These are phyloP conservation scores for Phyllostomus discolor DNA, from an alignment of 2,113 vertebrate genomes.

Conservation along the genomic window DNA sequence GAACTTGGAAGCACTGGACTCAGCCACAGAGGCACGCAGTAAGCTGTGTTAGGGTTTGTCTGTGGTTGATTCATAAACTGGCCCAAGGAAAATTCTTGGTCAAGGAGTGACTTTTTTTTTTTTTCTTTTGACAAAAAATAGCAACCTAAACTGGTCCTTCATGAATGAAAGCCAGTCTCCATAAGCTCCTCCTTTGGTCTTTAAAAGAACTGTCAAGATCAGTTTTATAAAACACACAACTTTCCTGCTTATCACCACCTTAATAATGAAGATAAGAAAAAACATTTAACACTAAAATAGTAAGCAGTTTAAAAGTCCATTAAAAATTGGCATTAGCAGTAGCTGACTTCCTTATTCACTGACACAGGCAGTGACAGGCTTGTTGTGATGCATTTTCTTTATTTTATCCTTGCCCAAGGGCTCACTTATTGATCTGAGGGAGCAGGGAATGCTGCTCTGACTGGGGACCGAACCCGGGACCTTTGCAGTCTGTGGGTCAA, in stretches of 20 bases:
- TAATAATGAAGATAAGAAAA: not conserved
- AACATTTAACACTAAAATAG: not conserved
- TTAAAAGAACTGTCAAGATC: not conserved
- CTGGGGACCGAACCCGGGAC: no score
- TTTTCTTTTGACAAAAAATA: not conserved
- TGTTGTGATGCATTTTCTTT: not conserved
- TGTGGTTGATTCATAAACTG: not conserved
- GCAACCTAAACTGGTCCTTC: not conserved
- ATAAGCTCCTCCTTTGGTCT: not conserved
- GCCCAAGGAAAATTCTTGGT: not conserved
- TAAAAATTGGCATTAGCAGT: not conserved
- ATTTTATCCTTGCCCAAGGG: no score
- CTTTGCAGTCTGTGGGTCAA: no score
- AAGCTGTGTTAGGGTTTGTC: not conserved
- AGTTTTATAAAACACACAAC: not conserved
- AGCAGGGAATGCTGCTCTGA: no score
- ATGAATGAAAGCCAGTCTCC: not conserved
- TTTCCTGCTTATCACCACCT: not conserved
- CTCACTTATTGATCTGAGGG: no score
- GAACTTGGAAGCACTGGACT: not conserved
- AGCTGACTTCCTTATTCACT: not conserved
- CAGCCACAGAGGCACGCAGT: not conserved
- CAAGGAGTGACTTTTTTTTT: not conserved
- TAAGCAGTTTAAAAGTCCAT: not conserved
- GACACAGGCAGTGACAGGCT: not conserved